phyloP scores from a whole-genome alignment of 1,140 invertebrate genomes.

The Leptinotarsa undecemlineata region DNA sequence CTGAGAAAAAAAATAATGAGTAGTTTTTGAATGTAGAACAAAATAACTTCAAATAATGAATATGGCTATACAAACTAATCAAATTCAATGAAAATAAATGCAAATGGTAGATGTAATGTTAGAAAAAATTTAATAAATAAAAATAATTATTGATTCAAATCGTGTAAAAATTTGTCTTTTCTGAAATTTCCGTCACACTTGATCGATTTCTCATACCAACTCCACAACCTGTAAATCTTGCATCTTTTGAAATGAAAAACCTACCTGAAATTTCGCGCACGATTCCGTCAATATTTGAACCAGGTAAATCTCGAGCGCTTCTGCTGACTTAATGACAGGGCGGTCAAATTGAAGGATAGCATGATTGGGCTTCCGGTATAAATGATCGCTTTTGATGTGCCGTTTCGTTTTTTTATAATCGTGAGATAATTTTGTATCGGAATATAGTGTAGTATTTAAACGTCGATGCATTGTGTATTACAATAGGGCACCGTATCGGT shows the following conservation, averaged over 20 bases:
- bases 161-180: no score
- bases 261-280: not conserved
- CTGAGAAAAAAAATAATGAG: no score
- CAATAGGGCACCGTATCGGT: conserved; percentile 7
- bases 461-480: conserved; percentile 1
- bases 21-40: no score
- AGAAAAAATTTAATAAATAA: no score
- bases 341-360: conserved; percentile 5
- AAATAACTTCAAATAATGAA: no score
- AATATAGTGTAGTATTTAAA: conserved; percentile 3
- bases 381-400: conserved; percentile 18
- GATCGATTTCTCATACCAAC: not conserved
- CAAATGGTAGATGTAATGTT: no score
- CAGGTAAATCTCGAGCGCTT: conserved; percentile 5
- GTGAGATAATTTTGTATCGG: conserved; percentile 16
- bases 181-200: no score
- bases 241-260: not conserved
- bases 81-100: no score
- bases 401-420: conserved; percentile 14
- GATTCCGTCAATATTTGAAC: not conserved
- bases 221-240: not conserved
- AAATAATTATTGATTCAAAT: no score
- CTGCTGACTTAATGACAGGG: conserved; percentile 10
- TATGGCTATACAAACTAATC: no score
- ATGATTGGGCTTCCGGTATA: conserved; percentile 16